Evolutionary conservation across 2,113 vertebrate genomes (phyloP), one percentile per base, ranked within the genome.

Genomic region (Mustela nigripes): DNA sequence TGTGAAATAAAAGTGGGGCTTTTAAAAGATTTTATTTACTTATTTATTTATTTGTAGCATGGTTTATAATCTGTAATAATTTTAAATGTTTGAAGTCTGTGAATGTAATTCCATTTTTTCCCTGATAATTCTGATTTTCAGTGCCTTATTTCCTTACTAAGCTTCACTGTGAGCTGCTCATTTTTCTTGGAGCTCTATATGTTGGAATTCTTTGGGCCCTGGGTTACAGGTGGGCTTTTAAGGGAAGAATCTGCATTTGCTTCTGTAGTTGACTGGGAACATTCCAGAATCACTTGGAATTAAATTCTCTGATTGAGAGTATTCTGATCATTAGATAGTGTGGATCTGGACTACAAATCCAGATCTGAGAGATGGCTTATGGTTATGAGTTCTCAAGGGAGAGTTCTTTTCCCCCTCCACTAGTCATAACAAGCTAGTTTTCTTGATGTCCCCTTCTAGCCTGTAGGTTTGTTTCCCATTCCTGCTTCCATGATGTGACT

Each of bases 41-140:
- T 62, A 36, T 96, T 89, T 96, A n/a, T 95, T 91, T 63, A 93
- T 60, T 79, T 15, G 45, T 95, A 39, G 33, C 36, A 91, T 78
- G 26, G 11, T 67, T 67, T 95, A 21, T 95, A 95, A 62, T 88
- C 22, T 91, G 11, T 94, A 48, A 39, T 91, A 93, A 39, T 8
- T 33, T 94, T 3, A 63, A 76, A 0, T 74, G 18, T 89, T 58
- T 65, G 12, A 96, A 89, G 10, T 80, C 56, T 91, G 11, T 91
- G 69, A 83, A 26, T 96, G 22, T 84, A 94, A 88, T 95, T 95
- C 26, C 85, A 3, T 4, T 82, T 86, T 89, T 89, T 83, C 53
- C 33, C 39, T 90, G 33, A 22, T 80, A 45, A 48, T 81, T 92
- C 58, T 84, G 73, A 73, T 24, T 93, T 62, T 92, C 19, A 83